Evolutionary conservation across 1,140 invertebrate genomes (phyloP).

Genomic region (Drosophila sturtevanti): DNA sequence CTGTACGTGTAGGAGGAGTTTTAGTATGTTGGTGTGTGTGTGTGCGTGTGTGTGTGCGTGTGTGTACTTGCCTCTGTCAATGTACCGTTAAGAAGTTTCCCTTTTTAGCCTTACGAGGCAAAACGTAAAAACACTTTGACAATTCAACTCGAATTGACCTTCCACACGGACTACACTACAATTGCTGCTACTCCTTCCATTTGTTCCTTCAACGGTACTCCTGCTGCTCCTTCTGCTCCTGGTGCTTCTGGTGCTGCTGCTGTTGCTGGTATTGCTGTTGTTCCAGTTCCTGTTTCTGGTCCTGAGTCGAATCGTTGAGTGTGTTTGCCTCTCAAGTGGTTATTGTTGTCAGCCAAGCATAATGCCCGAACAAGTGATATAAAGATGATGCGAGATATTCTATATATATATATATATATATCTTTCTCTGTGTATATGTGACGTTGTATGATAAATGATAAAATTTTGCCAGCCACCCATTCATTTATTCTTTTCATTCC

Average conservation of each 20-base stretch:
- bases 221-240: not conserved
- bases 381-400: constrained; percentile 33
- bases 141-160: constrained; percentile 35
- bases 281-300: not conserved
- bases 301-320: constrained; percentile 23
- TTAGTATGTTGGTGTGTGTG: too few relatives aligned
- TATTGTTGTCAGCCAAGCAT: constrained; percentile 68
- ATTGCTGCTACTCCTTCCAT: not conserved
- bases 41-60: too few relatives aligned
- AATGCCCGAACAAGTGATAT: constrained; percentile 34
- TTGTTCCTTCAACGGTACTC: too few relatives aligned
- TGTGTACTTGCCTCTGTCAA: too few relatives aligned
- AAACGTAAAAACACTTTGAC: constrained; percentile 25
- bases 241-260: too few relatives aligned
- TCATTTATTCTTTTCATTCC: not conserved
- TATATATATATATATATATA: not conserved
- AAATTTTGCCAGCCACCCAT: constrained; percentile 21
- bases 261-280: not conserved
- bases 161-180: constrained; percentile 15
- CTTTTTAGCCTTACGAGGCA: constrained; percentile 12
- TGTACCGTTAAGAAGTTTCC: constrained; percentile 5
- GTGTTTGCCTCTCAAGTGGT: constrained; percentile 60
- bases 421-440: constrained; percentile 24
- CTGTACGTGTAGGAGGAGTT: too few relatives aligned
- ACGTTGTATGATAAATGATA: constrained; percentile 61